Evolutionary conservation across 2,888 invertebrate species (phyloP), one percentile per base, ranked within the genome.

Genomic region (Rhabditoides inermis): DNA sequence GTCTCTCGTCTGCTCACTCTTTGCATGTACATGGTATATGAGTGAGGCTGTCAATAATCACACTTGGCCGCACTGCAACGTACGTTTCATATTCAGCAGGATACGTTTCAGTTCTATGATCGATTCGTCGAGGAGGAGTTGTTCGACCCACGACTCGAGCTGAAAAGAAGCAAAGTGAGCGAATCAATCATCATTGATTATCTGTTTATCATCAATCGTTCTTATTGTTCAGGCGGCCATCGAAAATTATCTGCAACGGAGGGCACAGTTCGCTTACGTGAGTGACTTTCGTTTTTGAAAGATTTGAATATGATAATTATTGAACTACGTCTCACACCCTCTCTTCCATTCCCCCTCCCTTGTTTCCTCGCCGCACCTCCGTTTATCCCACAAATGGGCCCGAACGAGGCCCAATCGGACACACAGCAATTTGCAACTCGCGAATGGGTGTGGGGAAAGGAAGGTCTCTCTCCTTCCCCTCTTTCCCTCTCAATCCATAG

Each of bases 221-320:
- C n/a, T n/a, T n/a, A n/a, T n/a, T n/a, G n/a, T n/a, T n/a, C n/a
- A n/a, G n/a, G n/a, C n/a, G n/a, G n/a, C n/a, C 39, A 69, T 74
- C n/a, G 72, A 74, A 56, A 60, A 64, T 23, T 75, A 74, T 50
- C 46, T 74, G 37, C 49, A 61, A 36, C 62, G 63, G 36, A 51
- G 74, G 27, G 61, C 70, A 5, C 65, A 72, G 45, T 65, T 72
- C 54, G 73, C 73, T 7, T 73, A 63, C 62, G 70, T 70, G 26
- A 53, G 65, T 51, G 30, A n/a, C n/a, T n/a, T n/a, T n/a, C n/a
- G n/a, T n/a, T n/a, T n/a, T n/a, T n/a, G n/a, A n/a, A n/a, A n/a
- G n/a, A n/a, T n/a, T n/a, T n/a, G n/a, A n/a, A n/a, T n/a, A n/a
- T n/a, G n/a, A n/a, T n/a, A n/a, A 32, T 25, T 23, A 45, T 45